phyloP scores from a whole-genome alignment of 1,140 invertebrate genomes.

The Helicoverpa armigera region DNA sequence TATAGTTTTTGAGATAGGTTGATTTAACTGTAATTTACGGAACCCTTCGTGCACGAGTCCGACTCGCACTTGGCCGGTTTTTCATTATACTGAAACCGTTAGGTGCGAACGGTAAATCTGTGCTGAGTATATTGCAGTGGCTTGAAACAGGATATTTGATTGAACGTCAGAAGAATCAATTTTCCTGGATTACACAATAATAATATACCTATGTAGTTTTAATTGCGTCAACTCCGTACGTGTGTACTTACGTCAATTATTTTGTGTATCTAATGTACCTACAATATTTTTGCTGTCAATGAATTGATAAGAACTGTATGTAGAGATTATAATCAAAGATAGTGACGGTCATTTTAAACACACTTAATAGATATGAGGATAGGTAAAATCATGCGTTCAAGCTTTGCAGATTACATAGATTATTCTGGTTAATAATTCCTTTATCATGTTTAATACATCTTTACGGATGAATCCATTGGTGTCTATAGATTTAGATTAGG shows the following conservation, averaged over 20 bases:
- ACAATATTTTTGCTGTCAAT: background rate
- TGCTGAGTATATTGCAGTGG: background rate
- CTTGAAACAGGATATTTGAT: background rate
- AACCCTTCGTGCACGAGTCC: too few relatives aligned
- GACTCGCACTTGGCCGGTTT: too few relatives aligned
- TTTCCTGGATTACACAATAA: conserved; percentile 12
- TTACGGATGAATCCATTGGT: too few relatives aligned
- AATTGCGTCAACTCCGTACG: too few relatives aligned
- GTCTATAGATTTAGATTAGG: background rate
- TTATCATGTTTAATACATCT: too few relatives aligned
- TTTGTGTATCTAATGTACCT: background rate
- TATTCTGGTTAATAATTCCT: too few relatives aligned
- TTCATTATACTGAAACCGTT: background rate
- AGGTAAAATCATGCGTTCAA: conserved; percentile 18
- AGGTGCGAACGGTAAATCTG: background rate
- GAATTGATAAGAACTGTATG: background rate
- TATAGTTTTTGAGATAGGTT: too few relatives aligned
- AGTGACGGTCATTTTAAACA: background rate
- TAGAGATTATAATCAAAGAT: conserved; percentile 3
- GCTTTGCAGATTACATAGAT: background rate
- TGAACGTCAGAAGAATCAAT: background rate
- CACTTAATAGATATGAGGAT: conserved; percentile 1
- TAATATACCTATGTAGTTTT: too few relatives aligned
- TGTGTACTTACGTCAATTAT: too few relatives aligned
- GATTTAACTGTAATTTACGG: too few relatives aligned